phyloP scores from a whole-genome alignment of 2,888 invertebrate genomes.

The Cylloceria caligata region DNA sequence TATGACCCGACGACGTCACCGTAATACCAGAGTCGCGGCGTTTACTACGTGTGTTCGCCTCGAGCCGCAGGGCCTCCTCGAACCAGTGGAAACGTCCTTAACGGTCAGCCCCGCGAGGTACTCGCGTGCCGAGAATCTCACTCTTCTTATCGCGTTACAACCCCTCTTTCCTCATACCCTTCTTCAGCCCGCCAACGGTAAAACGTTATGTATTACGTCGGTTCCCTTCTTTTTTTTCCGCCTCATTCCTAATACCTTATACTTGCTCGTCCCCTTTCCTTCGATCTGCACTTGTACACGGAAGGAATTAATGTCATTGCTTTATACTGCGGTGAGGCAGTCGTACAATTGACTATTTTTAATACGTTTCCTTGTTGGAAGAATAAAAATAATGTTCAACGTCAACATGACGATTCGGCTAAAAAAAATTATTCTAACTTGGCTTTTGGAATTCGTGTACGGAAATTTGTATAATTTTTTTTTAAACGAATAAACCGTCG shows the following conservation, averaged over 20 bases:
- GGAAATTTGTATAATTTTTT: too few relatives aligned
- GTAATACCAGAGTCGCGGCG: conserved; percentile 47
- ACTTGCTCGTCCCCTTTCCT: conserved; percentile 24
- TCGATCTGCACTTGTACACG: conserved; percentile 22
- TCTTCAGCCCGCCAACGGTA: conserved; percentile 32
- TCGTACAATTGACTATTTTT: background rate
- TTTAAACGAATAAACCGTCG: too few relatives aligned
- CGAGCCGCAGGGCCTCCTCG: conserved; percentile 42
- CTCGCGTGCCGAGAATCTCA: conserved; percentile 73
- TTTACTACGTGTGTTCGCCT: conserved; percentile 33
- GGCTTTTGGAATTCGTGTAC: too few relatives aligned
- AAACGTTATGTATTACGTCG: conserved; percentile 52
- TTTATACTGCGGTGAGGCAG: conserved; percentile 23
- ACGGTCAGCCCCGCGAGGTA: conserved; percentile 66
- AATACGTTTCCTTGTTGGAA: background rate
- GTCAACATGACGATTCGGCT: conserved; percentile 15
- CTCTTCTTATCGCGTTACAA: conserved; percentile 69
- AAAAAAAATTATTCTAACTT: too few relatives aligned
- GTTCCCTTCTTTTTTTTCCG: conserved; percentile 39
- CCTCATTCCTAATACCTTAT: conserved; percentile 28
- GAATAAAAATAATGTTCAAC: conserved; percentile 4
- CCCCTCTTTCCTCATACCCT: conserved; percentile 42
- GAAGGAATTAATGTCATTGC: conserved; percentile 35
- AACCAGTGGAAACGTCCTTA: conserved; percentile 71
- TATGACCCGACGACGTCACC: conserved; percentile 71